phyloP scores from a whole-genome alignment of 37 sponge, comb jelly and placozoan species.

The Dysidea cf. avara region DNA sequence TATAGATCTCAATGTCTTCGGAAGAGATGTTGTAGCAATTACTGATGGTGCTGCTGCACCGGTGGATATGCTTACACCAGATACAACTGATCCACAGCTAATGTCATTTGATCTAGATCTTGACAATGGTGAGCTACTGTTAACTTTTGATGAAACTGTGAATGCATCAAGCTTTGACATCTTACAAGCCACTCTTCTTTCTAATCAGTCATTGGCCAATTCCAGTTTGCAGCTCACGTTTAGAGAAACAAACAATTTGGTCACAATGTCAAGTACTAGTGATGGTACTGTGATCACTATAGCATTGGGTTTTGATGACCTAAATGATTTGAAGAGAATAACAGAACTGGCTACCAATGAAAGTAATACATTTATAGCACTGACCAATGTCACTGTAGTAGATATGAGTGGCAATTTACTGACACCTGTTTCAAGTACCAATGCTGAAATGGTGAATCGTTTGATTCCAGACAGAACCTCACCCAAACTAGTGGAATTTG shows the following conservation, averaged over 20 bases:
- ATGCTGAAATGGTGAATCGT: slow-evolving; percentile 17
- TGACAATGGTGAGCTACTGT: slow-evolving; percentile 39
- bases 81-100: slow-evolving; percentile 68
- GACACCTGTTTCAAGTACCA: slow-evolving; percentile 4
- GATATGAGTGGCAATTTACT: slow-evolving; percentile 77
- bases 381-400: slow-evolving; percentile 53
- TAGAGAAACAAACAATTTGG: background rate
- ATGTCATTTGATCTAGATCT: slow-evolving; percentile 68
- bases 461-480: slow-evolving; percentile 49
- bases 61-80: slow-evolving; percentile 57
- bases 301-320: slow-evolving; percentile 68
- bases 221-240: slow-evolving; percentile 45
- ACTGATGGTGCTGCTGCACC: slow-evolving; percentile 53
- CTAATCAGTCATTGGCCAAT: slow-evolving; percentile 20
- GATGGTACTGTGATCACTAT: slow-evolving; percentile 61
- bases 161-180: slow-evolving; percentile 56
- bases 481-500: slow-evolving; percentile 45
- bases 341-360: slow-evolving; percentile 59
- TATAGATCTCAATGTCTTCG: slow-evolving; percentile 17
- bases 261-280: slow-evolving; percentile 35
- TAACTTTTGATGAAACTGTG: slow-evolving; percentile 88
- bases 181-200: slow-evolving; percentile 43
- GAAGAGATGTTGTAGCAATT: slow-evolving; percentile 65
- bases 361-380: slow-evolving; percentile 47
- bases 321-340: slow-evolving; percentile 70